These are phyloP conservation scores for Trachelus tabidus DNA, from an alignment of 2,888 invertebrate species.

Conservation along the genomic window DNA sequence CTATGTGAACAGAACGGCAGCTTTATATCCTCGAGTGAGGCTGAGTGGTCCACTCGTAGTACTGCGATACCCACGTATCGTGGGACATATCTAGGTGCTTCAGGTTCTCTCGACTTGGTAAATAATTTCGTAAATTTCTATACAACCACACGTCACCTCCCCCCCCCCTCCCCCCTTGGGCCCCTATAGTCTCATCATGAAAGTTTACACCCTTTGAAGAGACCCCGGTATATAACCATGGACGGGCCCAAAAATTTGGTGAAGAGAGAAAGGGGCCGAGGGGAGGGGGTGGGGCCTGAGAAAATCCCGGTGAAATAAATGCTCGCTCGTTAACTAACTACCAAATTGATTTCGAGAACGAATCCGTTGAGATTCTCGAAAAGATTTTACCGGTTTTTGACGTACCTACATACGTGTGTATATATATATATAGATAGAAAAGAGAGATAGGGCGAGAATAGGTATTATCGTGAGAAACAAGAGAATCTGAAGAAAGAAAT, in stretches of 20 bases:
- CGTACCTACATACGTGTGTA: background rate
- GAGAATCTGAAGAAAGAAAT: background rate
- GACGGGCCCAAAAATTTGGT: background rate
- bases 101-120: background rate
- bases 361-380: background rate
- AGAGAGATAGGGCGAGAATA: background rate
- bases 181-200: background rate
- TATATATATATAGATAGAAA: background rate
- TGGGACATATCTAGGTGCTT: background rate
- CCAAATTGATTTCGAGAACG: background rate
- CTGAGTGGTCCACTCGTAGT: background rate
- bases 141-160: background rate
- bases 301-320: background rate
- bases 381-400: background rate
- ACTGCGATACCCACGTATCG: slow-evolving; percentile 4
- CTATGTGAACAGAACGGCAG: background rate
- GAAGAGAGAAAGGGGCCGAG: too few relatives aligned
- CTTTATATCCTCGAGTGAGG: background rate
- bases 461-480: background rate
- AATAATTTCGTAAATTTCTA: background rate
- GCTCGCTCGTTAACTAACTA: background rate
- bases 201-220: background rate
- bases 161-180: too few relatives aligned
- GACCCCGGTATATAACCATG: background rate
- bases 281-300: background rate